Evolutionary conservation across 2,888 invertebrate species (phyloP).

Genomic region (Mythimna albipuncta): DNA sequence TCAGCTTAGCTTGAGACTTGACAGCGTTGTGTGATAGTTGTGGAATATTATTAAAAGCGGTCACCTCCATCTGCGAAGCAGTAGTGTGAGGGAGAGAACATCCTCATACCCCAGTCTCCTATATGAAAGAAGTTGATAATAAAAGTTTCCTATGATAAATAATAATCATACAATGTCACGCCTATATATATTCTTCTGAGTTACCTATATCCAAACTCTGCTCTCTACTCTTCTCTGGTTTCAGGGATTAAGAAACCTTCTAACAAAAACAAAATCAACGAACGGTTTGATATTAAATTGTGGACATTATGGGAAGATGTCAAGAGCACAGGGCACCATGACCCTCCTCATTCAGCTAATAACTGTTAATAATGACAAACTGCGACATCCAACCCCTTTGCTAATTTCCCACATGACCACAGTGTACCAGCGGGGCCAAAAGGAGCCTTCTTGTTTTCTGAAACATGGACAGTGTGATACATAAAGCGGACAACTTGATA

Average conservation of each 20-base stretch:
- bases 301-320: constrained; percentile 2
- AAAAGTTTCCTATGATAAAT: background rate
- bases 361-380: constrained; percentile 21
- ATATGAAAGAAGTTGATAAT: too few species aligned
- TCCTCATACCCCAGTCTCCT: too few species aligned
- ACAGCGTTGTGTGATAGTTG: too few species aligned
- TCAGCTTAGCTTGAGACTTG: too few species aligned
- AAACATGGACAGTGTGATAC: background rate
- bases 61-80: too few species aligned
- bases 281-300: background rate
- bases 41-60: too few species aligned
- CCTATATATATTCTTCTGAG: background rate
- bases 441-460: background rate
- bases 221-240: too few species aligned
- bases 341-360: constrained; percentile 13
- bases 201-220: too few species aligned
- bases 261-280: background rate
- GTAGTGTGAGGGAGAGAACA: too few species aligned
- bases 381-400: constrained; percentile 12
- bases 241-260: too few species aligned
- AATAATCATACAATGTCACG: background rate
- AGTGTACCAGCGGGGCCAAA: background rate
- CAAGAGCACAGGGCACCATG: background rate
- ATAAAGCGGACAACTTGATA: background rate
- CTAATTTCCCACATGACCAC: background rate